Evolutionary conservation across 1,140 invertebrate genomes (phyloP).

Genomic region (Papilio aristodemus): DNA sequence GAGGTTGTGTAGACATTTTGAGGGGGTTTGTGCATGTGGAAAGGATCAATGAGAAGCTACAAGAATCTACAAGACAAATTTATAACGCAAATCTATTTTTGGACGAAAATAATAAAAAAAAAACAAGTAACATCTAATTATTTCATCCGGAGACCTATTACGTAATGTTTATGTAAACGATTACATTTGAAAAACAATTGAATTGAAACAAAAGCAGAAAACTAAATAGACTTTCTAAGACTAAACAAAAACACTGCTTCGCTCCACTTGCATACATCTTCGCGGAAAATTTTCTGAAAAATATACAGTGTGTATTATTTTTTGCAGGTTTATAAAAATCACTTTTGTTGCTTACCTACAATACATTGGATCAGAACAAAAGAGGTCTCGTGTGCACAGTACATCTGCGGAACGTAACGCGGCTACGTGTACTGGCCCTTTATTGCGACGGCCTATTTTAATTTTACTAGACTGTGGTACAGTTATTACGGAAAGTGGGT

Average conservation of each 20-base stretch:
- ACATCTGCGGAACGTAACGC: background rate
- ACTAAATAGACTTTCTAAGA: conserved; percentile 1
- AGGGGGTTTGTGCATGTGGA: too few relatives aligned
- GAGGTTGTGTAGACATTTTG: too few relatives aligned
- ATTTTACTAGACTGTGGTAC: conserved; percentile 27
- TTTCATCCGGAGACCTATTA: background rate
- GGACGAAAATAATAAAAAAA: background rate
- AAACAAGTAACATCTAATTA: background rate
- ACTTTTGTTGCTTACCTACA: conserved; percentile 23
- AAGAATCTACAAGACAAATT: too few relatives aligned
- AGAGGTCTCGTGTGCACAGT: conserved; percentile 13
- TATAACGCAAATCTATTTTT: background rate
- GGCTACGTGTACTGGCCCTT: conserved; percentile 22
- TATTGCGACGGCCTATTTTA: conserved; percentile 32
- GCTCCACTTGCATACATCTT: conserved; percentile 3
- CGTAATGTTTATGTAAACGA: background rate
- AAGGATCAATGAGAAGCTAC: too few relatives aligned
- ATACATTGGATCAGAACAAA: conserved; percentile 28
- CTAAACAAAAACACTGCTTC: background rate
- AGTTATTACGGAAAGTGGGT: conserved; percentile 28
- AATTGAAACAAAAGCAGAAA: background rate
- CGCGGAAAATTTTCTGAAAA: conserved; percentile 17
- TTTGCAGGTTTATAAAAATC: conserved; percentile 30
- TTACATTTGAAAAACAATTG: conserved; percentile 7
- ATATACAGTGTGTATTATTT: background rate